Evolutionary conservation across 1,140 invertebrate species (phyloP).

Genomic region (Drosophila pseudoobscura): DNA sequence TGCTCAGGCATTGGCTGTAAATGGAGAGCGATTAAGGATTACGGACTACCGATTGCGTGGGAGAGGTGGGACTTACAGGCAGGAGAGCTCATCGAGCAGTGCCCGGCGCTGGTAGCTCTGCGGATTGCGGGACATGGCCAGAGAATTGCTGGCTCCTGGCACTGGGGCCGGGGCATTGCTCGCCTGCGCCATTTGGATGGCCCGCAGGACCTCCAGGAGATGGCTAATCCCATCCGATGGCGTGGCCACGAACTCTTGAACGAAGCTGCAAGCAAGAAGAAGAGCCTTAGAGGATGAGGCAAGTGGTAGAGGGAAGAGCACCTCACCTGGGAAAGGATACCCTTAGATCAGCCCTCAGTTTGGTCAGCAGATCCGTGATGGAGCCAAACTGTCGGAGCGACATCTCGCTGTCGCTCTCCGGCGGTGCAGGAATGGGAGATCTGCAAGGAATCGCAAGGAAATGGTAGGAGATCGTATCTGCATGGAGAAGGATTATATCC

Average conservation of each 20-base stretch:
- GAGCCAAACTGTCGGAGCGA: slow-evolving; percentile 92
- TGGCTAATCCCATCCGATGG: slow-evolving; percentile 92
- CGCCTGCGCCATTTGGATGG: slow-evolving; percentile 90
- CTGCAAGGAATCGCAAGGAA: slow-evolving; percentile 32
- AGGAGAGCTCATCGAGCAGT: slow-evolving; percentile 93
- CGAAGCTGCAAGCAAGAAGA: slow-evolving; percentile 87
- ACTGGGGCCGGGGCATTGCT: slow-evolving; percentile 62
- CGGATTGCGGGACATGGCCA: slow-evolving; percentile 84
- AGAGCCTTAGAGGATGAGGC: not conserved
- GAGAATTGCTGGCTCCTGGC: slow-evolving; percentile 83
- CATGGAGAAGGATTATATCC: not conserved
- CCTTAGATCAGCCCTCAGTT: slow-evolving; percentile 92
- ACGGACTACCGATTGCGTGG: no score
- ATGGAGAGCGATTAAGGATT: not conserved
- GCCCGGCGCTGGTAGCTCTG: slow-evolving; percentile 87
- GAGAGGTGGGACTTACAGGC: slow-evolving; percentile 85
- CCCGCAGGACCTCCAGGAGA: slow-evolving; percentile 92
- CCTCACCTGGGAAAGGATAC: slow-evolving; percentile 93
- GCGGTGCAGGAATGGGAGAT: slow-evolving; percentile 85
- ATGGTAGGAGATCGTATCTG: not conserved
- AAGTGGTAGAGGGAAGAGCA: not conserved
- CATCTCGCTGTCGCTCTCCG: slow-evolving; percentile 89
- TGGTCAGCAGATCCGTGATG: slow-evolving; percentile 93
- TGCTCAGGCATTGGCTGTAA: slow-evolving; percentile 90
- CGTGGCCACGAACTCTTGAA: slow-evolving; percentile 93